Conservation (phyloP, 2,113 vertebrate genomes). For the Corythornis madagascariensis region DNA sequence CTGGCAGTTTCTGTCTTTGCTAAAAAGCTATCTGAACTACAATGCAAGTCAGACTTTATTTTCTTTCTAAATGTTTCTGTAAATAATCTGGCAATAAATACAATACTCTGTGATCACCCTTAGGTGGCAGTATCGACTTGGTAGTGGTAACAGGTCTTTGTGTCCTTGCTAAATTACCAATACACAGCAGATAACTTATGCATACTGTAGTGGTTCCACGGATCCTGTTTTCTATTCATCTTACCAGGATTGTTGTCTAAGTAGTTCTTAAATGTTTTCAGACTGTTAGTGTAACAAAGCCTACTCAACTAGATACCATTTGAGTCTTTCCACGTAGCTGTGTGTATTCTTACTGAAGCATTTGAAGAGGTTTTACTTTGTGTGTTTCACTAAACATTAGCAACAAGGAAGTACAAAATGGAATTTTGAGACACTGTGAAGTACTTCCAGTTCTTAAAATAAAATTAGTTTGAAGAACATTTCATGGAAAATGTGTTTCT, state of each 20-base stretch:
- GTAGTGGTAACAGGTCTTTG: neutral
- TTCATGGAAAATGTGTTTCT: rapidly evolving
- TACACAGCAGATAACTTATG: neutral
- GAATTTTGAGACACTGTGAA: neutral
- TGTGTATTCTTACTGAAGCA: neutral
- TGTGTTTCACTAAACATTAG: neutral
- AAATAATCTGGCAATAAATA: neutral
- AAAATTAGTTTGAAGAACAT: neutral
- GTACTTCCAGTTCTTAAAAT: neutral
- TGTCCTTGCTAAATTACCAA: neutral
- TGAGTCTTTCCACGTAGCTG: neutral
- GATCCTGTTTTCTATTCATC: neutral
- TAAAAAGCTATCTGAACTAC: neutral
- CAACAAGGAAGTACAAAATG: neutral
- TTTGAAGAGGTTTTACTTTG: neutral
- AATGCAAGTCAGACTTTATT: neutral
- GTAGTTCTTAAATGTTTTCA: neutral
- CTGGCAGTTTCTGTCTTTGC: neutral
- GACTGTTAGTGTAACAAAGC: neutral
- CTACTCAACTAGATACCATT: neutral
- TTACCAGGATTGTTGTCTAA: neutral
- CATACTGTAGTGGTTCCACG: neutral
- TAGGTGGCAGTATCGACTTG: slow-evolving; percentile 78
- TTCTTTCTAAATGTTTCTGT: neutral
- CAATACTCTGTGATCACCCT: slow-evolving; percentile 10